Evolutionary conservation across 2,797 vertebrate genomes (phyloP), one percentile per base, ranked within the genome.

Genomic region (Trachops cirrhosus): DNA sequence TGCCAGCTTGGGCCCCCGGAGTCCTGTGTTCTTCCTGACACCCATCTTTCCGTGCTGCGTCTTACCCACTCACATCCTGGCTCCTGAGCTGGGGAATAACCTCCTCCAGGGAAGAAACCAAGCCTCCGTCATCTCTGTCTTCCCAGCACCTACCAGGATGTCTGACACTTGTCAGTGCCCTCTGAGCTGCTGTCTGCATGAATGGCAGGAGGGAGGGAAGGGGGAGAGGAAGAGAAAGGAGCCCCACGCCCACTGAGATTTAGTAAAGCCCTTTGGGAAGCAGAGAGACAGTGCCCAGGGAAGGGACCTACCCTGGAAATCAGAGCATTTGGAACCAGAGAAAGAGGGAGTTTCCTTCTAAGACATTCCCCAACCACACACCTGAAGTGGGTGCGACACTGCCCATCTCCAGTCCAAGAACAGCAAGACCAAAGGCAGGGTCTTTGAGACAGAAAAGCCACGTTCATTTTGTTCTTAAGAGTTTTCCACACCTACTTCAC

Each of bases 391-490:
- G 15, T 37, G 21, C 11, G 29, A 75, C 19, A 11, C 34, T 57
- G 44, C 7, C 73, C 34, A 44, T 50, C 34, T 78, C 41, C 29
- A 71, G 0, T n/a, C 93, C 34, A 32, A 89, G 75, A 89, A 44
- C 11, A 2, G 3, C n/a, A 85, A 77, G 68, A 68, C 21, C 74
- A 71, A 89, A 94, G 12, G 14, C 29, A 54, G 39, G 24, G 41
- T 14, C 87, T 94, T 37, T 44, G 41, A 96, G 59, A 86, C 5
- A 83, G 85, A 83, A 90, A 57, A 62, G 34, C 50, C 54, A 78
- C 12, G 18, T 29, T 75, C 3, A 0, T 71, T 91, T 87, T 77
- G 44, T 50, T 82, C 37, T 18, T 78, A 71, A 52, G 79, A 89
- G 26, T 87, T 93, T 77, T 80, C 44, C 62, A 89, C 64, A 89